Base-by-base conservation (phyloP, 2,888 invertebrate genomes). In the Euphydryas editha region DNA sequence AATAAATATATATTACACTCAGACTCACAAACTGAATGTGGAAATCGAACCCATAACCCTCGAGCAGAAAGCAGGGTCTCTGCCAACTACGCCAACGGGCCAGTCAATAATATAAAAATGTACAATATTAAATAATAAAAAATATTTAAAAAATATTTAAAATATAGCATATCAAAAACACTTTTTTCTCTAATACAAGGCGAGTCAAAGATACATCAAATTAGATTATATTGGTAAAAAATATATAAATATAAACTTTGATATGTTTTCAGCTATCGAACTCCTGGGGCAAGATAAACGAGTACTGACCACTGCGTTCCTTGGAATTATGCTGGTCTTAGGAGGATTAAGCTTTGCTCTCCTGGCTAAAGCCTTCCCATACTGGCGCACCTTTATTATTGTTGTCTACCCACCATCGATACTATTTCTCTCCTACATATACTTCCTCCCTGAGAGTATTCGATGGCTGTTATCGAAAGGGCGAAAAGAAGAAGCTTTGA, bases 381-480 rank as follows among this genome's bases (percentile, higher is more conserved):
- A 96, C 78, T 97, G 97, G 97, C 93, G 95, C 69, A 90, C 93
- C 47, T 91, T 96, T 69, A 93, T 96, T 65, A 89, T 95, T 24
- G 93, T 95, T 17, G 90, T 95, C 5, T 97, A 97, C 76, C 93
- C 94, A 0, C 97, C 97, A 0, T 94, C 95, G 0, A 77, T 96
- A 8, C 82, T 96, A 0, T 94, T 96, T 72, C 81, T 97, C 20
- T 81, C 93, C 0, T 96, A 96, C 79, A 94, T 95, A 63, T 95
- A 95, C 93, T 76, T 96, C 5, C 86, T 96, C n/a, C 96, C 96
- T 0, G 96, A 96, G 83, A 96, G 96, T 63, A 94, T 96, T 30
- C 90, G 97, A 68, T 97, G 97, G 97, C 87, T 97, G 7, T 80
- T 97, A 1, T 94, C 95, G 0, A 95, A 95, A 72, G 95, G 95